Percentiles rank a stretch among this genome's conserved stretches.
Conservation (phyloP, 1,140 invertebrate species). For the Tribolium madens region DNA sequence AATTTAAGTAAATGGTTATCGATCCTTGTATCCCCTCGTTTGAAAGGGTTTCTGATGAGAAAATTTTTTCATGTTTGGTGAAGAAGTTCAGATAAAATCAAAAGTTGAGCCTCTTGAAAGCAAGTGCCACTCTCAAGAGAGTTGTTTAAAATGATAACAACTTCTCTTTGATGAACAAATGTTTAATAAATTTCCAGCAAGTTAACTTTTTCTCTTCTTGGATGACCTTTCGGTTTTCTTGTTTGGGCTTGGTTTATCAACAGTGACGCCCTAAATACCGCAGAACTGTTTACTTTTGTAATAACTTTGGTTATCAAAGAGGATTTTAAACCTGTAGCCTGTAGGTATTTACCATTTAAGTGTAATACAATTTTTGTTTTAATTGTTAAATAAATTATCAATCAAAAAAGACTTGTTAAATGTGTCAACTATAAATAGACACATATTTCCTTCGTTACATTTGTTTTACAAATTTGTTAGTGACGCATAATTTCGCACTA, state of each 20-base stretch:
- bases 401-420: too few relatives aligned
- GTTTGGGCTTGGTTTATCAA: neutral
- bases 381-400: too few relatives aligned
- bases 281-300: neutral
- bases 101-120: neutral
- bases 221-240: neutral
- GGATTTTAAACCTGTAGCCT: neutral
- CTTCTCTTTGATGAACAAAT: neutral
- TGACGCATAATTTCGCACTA: neutral
- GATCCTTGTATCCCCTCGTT: neutral
- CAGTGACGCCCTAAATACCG: neutral
- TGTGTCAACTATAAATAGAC: neutral
- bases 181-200: neutral
- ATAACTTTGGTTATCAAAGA: neutral
- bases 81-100: neutral
- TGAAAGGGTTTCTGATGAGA: neutral
- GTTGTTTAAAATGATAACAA: neutral
- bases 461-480: neutral
- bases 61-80: neutral
- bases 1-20: neutral
- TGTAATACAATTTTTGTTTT: too few relatives aligned
- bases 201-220: neutral
- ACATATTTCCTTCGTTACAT: neutral
- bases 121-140: neutral
- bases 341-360: neutral